Percentiles rank a stretch among this genome's conserved stretches.
These are phyloP conservation scores for Apodemia mormo DNA, from an alignment of 2,888 invertebrate genomes.

Conservation along the genomic window DNA sequence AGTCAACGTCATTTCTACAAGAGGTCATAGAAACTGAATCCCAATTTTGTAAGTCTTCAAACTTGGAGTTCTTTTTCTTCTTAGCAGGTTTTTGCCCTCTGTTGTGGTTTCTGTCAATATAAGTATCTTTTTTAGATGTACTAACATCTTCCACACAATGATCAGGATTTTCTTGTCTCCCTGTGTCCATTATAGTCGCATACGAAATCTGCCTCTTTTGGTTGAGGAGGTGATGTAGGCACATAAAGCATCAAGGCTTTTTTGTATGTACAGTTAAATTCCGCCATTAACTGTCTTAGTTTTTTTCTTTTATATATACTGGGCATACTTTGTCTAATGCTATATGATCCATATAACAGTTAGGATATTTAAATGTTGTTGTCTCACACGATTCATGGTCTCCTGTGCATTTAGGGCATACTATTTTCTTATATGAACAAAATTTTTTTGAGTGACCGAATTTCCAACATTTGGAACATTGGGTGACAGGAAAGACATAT, in stretches of 20 bases:
- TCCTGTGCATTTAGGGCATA: background rate
- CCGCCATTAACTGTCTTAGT: background rate
- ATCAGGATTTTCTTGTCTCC: background rate
- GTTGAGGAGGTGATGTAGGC: too few relatives aligned
- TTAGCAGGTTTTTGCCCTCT: background rate
- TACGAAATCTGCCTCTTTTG: too few relatives aligned
- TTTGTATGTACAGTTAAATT: background rate
- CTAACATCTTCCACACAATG: background rate
- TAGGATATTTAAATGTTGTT: background rate
- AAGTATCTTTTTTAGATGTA: background rate
- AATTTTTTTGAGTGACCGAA: background rate
- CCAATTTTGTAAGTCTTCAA: background rate
- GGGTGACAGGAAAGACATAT: constrained; percentile 9
- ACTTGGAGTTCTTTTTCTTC: background rate
- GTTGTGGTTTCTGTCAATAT: background rate
- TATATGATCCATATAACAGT: background rate
- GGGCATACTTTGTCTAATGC: background rate
- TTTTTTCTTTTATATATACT: background rate
- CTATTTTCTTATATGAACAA: background rate
- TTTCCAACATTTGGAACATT: constrained; percentile 14
- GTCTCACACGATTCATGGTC: background rate
- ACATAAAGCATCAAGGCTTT: too few relatives aligned
- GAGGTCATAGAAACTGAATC: background rate
- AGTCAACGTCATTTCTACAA: background rate
- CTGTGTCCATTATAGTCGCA: too few relatives aligned